Conservation (phyloP, 2,797 vertebrate genomes). For the Sebastes taczanowskii region DNA sequence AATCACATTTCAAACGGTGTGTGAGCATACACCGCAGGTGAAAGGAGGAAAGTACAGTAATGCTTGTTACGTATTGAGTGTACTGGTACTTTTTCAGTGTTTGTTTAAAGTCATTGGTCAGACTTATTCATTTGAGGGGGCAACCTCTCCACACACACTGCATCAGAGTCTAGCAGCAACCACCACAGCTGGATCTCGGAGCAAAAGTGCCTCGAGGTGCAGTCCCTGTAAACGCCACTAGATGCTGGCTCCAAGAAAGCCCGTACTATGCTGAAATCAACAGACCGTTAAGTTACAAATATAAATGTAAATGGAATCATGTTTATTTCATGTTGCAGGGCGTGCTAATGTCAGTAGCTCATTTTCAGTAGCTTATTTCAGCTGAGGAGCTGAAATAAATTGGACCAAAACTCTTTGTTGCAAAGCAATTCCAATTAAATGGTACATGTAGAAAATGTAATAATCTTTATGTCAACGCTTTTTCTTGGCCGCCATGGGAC, state of each 20-base stretch:
- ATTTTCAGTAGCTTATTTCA: not conserved
- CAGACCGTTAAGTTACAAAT: not conserved
- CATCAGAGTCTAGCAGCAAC: not conserved
- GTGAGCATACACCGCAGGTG: not conserved
- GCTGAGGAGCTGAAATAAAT: not conserved
- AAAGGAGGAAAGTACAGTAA: not conserved
- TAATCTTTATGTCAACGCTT: not conserved
- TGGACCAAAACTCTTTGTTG: not conserved
- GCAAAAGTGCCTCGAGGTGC: not conserved
- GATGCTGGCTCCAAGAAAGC: slow-evolving; percentile 20
- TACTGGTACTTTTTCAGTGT: not conserved
- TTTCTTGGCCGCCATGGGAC: not conserved
- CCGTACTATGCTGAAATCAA: not conserved
- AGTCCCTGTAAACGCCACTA: slow-evolving; percentile 31
- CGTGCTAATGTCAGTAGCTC: not conserved
- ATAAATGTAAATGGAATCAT: not conserved
- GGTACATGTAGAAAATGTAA: not conserved
- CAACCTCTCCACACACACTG: not conserved
- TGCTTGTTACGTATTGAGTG: not conserved
- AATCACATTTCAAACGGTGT: slow-evolving; percentile 20
- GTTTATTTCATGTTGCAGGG: not conserved
- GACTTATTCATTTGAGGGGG: not conserved
- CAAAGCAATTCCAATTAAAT: not conserved
- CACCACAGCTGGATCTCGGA: not conserved
- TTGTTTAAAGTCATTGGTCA: not conserved